Base-by-base conservation (phyloP, 37 sponge, comb jelly and placozoan species). In the Spongia lamella region DNA sequence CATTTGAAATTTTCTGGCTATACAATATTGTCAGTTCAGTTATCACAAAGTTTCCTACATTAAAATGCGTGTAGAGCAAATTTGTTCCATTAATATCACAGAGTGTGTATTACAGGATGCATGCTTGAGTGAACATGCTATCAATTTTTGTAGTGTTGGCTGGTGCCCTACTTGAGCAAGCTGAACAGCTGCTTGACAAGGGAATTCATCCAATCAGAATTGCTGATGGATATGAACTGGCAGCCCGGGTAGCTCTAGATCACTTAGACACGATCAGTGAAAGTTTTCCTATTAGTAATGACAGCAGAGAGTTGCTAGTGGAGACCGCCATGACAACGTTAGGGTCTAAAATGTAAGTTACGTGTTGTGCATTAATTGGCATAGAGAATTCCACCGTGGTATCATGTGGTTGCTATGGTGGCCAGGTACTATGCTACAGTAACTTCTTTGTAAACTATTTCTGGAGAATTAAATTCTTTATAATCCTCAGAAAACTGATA, bases 131-230 rank as follows among this genome's bases (percentile, higher is more conserved):
- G n/a, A n/a, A n/a, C n/a, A n/a, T n/a, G n/a, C n/a, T n/a, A n/a
- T n/a, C n/a, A n/a, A n/a, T n/a, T n/a, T n/a, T n/a, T n/a, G n/a
- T n/a, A 93, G 98, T 97, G n/a, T 43, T 97, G 47, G 98, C 98
- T 38, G 98, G 98, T 15, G 98, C 98, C n/a, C 81, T 97, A 55
- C 62, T 97, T 53, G 98, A 97, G 68, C 92, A 97, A 27, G 98
- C 98, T 21, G 98, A 97, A 68, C 61, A 80, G 49, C 77, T 97
- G 36, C 76, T 97, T 63, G 98, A 97, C 71, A 70, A 80, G 26
- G 98, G 98, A 9, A 97, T 97, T 40, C 98, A 97, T 70, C 98
- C 98, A 3, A 91, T 94, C 29, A 59, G 98, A 19, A 80, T 97
- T 35, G 94, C 94, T 38, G 98, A 97, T 67, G 98, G 98, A 14